Conservation (phyloP, 2,113 vertebrate species). For the Scatophagus argus region DNA sequence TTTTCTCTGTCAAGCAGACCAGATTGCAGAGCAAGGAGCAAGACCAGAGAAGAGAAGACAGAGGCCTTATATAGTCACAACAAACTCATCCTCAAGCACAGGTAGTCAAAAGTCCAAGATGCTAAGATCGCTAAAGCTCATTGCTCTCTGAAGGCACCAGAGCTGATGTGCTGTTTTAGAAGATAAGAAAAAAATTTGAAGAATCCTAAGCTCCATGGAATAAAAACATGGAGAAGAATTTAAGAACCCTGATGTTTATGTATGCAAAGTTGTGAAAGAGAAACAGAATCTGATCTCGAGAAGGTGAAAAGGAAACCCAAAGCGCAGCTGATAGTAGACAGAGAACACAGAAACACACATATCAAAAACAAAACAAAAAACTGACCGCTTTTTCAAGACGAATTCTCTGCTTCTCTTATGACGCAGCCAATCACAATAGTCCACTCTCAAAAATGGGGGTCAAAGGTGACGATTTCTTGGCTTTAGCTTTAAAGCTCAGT, state of each 20-base stretch:
- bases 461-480: constrained; percentile 50
- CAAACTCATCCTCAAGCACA: constrained; percentile 36
- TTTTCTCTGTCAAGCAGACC: constrained; percentile 36
- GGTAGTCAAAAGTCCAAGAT: background rate
- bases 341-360: constrained; percentile 3
- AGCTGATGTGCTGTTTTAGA: constrained; percentile 15
- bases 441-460: constrained; percentile 25
- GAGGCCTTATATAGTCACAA: constrained; percentile 71
- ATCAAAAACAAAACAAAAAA: constrained; percentile 30
- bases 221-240: background rate
- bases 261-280: background rate
- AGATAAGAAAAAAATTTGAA: constrained; percentile 24
- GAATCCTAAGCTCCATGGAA: constrained; percentile 21
- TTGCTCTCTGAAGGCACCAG: constrained; percentile 39
- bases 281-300: background rate
- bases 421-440: constrained; percentile 24
- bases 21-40: constrained; percentile 22
- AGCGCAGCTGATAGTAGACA: background rate
- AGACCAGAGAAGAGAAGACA: constrained; percentile 24
- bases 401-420: constrained; percentile 1
- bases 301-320: background rate
- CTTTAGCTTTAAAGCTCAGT: constrained; percentile 1
- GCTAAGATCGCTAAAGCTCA: background rate
- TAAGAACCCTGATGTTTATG: background rate
- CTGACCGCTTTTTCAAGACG: constrained; percentile 43